Conservation (phyloP, 2,113 vertebrate genomes). For the Lophura nycthemera region DNA sequence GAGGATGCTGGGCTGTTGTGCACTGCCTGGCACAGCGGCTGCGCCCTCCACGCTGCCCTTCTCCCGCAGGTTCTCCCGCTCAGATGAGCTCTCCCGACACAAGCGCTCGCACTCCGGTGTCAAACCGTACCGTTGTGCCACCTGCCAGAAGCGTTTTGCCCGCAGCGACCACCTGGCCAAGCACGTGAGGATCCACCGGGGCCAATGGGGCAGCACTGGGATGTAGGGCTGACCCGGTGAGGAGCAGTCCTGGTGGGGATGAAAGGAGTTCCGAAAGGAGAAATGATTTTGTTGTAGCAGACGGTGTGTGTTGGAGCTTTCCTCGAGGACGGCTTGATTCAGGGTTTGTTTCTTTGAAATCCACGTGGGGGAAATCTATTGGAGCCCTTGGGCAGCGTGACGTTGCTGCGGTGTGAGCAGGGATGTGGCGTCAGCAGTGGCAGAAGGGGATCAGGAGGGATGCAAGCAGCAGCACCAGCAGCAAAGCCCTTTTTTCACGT, state of each 20-base stretch:
- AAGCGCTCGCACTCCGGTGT: slow-evolving; percentile 89
- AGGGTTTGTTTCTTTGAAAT: not conserved
- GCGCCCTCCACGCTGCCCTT: not conserved
- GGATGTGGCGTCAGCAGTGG: not conserved
- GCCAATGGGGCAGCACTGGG: slow-evolving; percentile 66
- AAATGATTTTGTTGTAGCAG: not conserved
- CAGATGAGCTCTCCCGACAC: slow-evolving; percentile 89
- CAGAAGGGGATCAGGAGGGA: not conserved
- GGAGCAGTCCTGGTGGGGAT: too few relatives aligned
- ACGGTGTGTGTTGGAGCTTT: too few relatives aligned
- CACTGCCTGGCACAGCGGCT: not conserved
- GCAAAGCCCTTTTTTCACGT: not conserved
- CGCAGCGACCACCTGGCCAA: slow-evolving; percentile 90
- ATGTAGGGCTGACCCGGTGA: too few relatives aligned
- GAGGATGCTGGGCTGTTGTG: not conserved
- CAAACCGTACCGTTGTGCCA: slow-evolving; percentile 85
- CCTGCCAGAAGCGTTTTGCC: slow-evolving; percentile 89
- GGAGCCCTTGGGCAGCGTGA: fast-evolving
- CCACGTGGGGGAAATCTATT: not conserved
- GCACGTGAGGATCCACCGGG: slow-evolving; percentile 87
- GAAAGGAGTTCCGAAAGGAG: fast-evolving
- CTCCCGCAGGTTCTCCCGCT: slow-evolving; percentile 84
- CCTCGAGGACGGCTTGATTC: not conserved
- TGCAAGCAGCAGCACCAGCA: not conserved
- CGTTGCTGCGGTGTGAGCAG: fast-evolving